Conservation (phyloP, 2,888 invertebrate genomes). For the Phrixothrix hirtus region DNA sequence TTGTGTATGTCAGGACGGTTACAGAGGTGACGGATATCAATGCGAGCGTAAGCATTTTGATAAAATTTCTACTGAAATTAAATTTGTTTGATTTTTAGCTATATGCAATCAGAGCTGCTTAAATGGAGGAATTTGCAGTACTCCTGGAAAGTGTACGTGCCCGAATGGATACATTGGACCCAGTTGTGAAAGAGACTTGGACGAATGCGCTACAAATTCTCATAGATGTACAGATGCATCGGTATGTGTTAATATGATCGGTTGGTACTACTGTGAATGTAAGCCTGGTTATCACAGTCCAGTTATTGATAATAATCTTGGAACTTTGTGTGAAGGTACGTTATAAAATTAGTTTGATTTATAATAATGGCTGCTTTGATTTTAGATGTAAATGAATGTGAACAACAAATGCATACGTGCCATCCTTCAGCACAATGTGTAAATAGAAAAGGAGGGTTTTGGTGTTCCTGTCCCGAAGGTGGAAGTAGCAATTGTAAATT, state of each 20-base stretch:
- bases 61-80: no score
- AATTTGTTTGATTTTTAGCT: constrained; percentile 61
- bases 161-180: constrained; percentile 79
- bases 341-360: neutral
- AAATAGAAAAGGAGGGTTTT: constrained; percentile 79
- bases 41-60: constrained; percentile 82
- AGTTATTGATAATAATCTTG: constrained; percentile 61
- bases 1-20: constrained; percentile 74
- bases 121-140: constrained; percentile 80
- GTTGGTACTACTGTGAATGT: constrained; percentile 89
- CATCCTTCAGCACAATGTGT: constrained; percentile 77
- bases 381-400: constrained; percentile 83
- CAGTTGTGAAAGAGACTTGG: constrained; percentile 83
- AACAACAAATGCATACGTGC: constrained; percentile 76
- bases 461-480: constrained; percentile 69
- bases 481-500: constrained; percentile 64
- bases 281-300: constrained; percentile 73
- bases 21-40: constrained; percentile 74
- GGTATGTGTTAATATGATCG: constrained; percentile 84
- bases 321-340: constrained; percentile 71
- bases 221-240: constrained; percentile 77
- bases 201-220: constrained; percentile 76
- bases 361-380: constrained; percentile 25
- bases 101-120: constrained; percentile 78
- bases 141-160: constrained; percentile 79